Evolutionary conservation across 1,140 invertebrate species (phyloP).

Genomic region (Heliconius hewitsoni): DNA sequence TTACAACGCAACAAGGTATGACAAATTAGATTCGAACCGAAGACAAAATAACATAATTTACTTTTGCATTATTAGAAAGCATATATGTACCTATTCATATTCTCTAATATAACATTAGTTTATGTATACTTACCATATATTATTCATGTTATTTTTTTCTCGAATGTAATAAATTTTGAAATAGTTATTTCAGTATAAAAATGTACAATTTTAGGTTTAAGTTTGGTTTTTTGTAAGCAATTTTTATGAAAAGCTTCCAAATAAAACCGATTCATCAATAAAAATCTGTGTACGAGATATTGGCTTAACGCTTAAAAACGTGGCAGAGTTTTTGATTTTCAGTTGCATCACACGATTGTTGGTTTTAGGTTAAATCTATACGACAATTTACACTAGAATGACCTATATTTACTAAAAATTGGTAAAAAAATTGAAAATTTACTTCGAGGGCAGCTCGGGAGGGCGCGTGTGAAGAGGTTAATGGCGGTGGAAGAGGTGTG

Average conservation of each 20-base stretch:
- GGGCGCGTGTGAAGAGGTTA: too few relatives aligned
- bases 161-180: neutral
- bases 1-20: too few relatives aligned
- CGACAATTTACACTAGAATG: neutral
- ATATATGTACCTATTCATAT: too few relatives aligned
- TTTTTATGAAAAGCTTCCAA: slow-evolving; percentile 3
- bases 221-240: neutral
- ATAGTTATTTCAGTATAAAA: neutral
- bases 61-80: too few relatives aligned
- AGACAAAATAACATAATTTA: too few relatives aligned
- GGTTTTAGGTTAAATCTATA: neutral
- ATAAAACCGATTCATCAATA: slow-evolving; percentile 14
- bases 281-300: slow-evolving; percentile 8
- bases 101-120: too few relatives aligned
- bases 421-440: too few relatives aligned
- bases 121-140: too few relatives aligned
- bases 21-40: too few relatives aligned
- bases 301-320: slow-evolving; percentile 9
- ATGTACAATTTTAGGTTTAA: neutral
- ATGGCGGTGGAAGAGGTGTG: too few relatives aligned
- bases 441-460: too few relatives aligned
- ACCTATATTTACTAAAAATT: neutral
- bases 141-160: neutral
- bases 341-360: slow-evolving; percentile 1
- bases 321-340: slow-evolving; percentile 10